A percentile compares a stretch with the other conserved stretches of the same genome.
Evolutionary conservation across 35 echinoderm and acorn worm species (phyloP).

Genomic region (Anneissia japonica): DNA sequence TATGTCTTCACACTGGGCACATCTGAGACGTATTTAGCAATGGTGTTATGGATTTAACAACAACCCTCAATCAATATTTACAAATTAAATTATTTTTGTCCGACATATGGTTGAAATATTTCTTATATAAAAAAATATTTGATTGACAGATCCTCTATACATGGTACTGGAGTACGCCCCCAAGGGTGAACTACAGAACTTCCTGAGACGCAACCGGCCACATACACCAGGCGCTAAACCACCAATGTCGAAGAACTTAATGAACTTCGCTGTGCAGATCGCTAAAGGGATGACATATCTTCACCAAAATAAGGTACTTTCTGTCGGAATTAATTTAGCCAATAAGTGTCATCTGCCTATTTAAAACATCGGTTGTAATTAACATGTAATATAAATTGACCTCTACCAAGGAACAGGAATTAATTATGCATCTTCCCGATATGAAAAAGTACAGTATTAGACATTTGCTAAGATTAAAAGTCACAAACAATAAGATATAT

Average conservation of each 20-base stretch:
- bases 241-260: conserved; percentile 24
- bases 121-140: background rate
- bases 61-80: background rate
- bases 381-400: too few relatives aligned
- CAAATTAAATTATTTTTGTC: background rate
- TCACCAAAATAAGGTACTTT: conserved; percentile 29
- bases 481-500: too few relatives aligned
- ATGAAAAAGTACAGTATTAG: too few relatives aligned
- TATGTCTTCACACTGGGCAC: background rate
- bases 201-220: conserved; percentile 67
- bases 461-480: too few relatives aligned
- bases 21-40: background rate
- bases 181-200: conserved; percentile 54
- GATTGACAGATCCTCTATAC: conserved; percentile 58
- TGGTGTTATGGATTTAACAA: background rate
- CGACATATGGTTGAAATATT: background rate
- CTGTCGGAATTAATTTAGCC: too few relatives aligned
- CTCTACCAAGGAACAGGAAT: too few relatives aligned
- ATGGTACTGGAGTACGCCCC: conserved; percentile 84
- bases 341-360: too few relatives aligned
- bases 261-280: conserved; percentile 61
- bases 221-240: conserved; percentile 38
- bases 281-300: conserved; percentile 80
- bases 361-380: too few relatives aligned
- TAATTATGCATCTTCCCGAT: too few relatives aligned